Evolutionary conservation across 1,140 invertebrate genomes (phyloP), one percentile per base, ranked within the genome.

Genomic region (Scaptomyza pallida): DNA sequence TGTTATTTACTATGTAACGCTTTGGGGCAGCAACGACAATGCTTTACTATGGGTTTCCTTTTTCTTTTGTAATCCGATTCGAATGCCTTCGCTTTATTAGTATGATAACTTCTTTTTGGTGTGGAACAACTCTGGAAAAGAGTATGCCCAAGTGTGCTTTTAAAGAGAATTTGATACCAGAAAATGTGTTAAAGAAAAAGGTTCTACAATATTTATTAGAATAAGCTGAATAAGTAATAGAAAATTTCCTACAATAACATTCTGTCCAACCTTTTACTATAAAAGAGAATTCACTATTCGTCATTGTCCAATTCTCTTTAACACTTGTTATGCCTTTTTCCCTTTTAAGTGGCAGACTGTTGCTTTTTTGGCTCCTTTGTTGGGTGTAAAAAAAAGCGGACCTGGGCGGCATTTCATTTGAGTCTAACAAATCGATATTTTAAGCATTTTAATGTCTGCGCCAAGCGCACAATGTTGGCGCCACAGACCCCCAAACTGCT

Each of bases 401-500:
- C 81, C 59, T 68, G 72, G 44, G 43, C 68, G 63, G 68, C 65
- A 73, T 85, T 86, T 72, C 68, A 77, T 85, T 86, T 56, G 40
- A 13, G 81, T 47, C 63, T 55, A 86, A 62, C 77, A 75, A 77
- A 85, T 85, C 81, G 81, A 85, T 85, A 85, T 85, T 85, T 85
- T 86, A 85, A 85, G 81, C 81, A 85, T 85, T 85, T 85, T 85
- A 85, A 85, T 85, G 81, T 85, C 81, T 85, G 81, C 81, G 82
- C 78, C 81, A 85, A 86, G 85, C 81, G 82, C 81, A 85, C 86
- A 85, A 86, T 81, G 77, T 88, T 85, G 81, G 81, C 81, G 81
- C 81, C 81, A 83, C n/a, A 64, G 71, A 41, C 51, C 13, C 13
- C 44, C 21, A 26, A 21, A 26, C 23, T 26, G 23, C 35, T 69